Percentiles rank a stretch among this genome's conserved stretches.
These are phyloP conservation scores for Amniataba percoides DNA, from an alignment of 2,797 vertebrate species.

Conservation along the genomic window DNA sequence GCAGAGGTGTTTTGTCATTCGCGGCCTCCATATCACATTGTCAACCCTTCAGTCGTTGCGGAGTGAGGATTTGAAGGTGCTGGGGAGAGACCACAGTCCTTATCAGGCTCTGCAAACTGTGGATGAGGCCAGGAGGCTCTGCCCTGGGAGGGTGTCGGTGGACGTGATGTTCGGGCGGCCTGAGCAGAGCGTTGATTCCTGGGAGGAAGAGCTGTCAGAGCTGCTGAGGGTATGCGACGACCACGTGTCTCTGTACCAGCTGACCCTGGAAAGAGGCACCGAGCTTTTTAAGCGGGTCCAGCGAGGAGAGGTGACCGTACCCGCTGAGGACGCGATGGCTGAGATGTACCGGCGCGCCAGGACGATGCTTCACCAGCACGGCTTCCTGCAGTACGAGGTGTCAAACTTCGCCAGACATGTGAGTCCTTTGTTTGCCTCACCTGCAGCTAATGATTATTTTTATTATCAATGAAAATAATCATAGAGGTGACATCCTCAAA, in stretches of 20 bases:
- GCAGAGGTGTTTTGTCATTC: no score
- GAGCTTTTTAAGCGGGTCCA: conserved; percentile 87
- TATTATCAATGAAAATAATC: no score
- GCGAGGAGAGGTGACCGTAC: conserved; percentile 72
- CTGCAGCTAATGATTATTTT: no score
- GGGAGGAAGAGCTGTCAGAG: conserved; percentile 84
- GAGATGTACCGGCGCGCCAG: conserved; percentile 90
- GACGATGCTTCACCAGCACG: conserved; percentile 73
- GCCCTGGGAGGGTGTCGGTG: conserved; percentile 89
- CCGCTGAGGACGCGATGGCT: conserved; percentile 84
- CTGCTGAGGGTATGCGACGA: conserved; percentile 84
- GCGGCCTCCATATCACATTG: neutral
- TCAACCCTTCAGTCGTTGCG: conserved; percentile 86
- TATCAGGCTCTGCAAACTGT: conserved; percentile 85
- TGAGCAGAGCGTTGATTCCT: conserved; percentile 82
- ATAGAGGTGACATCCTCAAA: no score
- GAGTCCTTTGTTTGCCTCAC: conserved; percentile 61
- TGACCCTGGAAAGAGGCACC: conserved; percentile 93
- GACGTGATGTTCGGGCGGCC: conserved; percentile 94
- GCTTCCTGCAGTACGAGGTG: conserved; percentile 94
- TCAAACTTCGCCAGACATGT: conserved; percentile 94
- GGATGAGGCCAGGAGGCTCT: conserved; percentile 85
- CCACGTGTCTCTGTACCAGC: conserved; percentile 94
- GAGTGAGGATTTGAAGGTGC: conserved; percentile 83
- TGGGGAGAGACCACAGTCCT: conserved; percentile 91